Conservation (phyloP, 2,113 vertebrate genomes). For the Daubentonia madagascariensis region DNA sequence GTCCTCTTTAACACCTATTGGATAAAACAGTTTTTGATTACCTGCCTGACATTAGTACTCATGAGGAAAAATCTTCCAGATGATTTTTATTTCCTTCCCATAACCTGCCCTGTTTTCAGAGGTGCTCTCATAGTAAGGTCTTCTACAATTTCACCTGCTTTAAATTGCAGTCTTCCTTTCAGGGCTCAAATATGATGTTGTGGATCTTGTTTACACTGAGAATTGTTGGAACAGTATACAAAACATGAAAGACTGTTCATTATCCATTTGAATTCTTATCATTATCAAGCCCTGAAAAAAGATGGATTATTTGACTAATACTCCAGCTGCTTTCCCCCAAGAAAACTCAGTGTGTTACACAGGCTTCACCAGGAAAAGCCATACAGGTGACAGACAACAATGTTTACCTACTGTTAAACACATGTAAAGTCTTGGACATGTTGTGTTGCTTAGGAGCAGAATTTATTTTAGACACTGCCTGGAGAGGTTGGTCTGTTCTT, state of each 20-base stretch:
- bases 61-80: not conserved
- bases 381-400: not conserved
- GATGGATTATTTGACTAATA: not conserved
- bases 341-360: not conserved
- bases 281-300: not conserved
- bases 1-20: not conserved
- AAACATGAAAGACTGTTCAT: not conserved
- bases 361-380: not conserved
- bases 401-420: not conserved
- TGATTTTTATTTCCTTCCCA: not conserved
- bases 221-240: not conserved
- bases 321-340: not conserved
- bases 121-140: not conserved
- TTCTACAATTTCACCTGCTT: not conserved
- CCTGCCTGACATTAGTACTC: not conserved
- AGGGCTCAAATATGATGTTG: not conserved
- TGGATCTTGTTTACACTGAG: not conserved
- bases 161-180: not conserved
- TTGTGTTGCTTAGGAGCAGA: not conserved
- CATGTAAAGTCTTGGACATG: not conserved
- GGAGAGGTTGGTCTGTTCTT: slow-evolving; percentile 27
- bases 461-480: not conserved
- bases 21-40: not conserved
- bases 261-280: not conserved
- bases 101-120: not conserved